Base-by-base conservation (phyloP, 2,888 invertebrate genomes). In the Laspeyria flexula region DNA sequence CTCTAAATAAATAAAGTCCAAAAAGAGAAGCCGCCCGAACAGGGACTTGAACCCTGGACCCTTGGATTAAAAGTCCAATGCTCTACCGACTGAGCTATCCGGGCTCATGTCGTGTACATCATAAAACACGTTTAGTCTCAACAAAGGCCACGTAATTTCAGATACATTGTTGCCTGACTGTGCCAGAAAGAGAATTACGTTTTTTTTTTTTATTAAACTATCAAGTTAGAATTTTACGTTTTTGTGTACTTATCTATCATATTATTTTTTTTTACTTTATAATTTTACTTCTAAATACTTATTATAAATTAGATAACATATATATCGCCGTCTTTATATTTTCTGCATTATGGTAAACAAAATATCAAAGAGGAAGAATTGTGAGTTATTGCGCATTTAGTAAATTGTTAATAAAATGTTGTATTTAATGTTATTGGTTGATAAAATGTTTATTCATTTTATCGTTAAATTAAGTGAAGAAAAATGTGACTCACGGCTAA, bases 71-170 rank as follows among this genome's bases (percentile, higher is more conserved):
- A 91, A 91, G 91, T 91, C 91, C 91, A 91, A 92, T 92, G 92
- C 93, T 92, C 92, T 93, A 93, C 92, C 93, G 92, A 93, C 92
- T 92, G 92, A 92, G 92, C 93, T 92, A 92, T 92, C 92, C 92
- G 92, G 93, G 92, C 92, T 81, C 64, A 46, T 79, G n/a, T 0
- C 0, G 0, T 0, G 0, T 0, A 0, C 0, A 1, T 0, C 27
- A 65, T 54, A 71, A 69, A 54, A 57, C 33, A 9, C 23, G 53
- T 41, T 42, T 38, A 21, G 18, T 21, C 44, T n/a, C 13, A 15
- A 44, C 13, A 7, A 4, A 21, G 18, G 49, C 31, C 43, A 13
- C 3, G 38, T 29, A 35, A 42, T 25, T 0, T 16, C 10, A 25
- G 3, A 25, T 25, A 21, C n/a, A n/a, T n/a, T n/a, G n/a, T n/a